Base-by-base conservation (phyloP, 2,888 invertebrate species). In the Spisula subtruncata region DNA sequence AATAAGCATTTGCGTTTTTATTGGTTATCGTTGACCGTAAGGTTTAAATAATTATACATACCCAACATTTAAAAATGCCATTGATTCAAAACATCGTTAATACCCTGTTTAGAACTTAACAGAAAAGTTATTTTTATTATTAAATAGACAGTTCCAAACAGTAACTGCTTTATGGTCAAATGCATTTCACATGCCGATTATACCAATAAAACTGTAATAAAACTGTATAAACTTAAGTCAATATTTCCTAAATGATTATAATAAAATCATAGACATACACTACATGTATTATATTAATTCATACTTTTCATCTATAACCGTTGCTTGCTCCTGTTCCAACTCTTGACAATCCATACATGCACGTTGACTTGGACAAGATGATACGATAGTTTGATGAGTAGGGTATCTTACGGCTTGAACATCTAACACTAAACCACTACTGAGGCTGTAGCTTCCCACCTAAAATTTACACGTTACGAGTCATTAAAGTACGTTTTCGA, bases 361-460 rank as follows among this genome's bases (percentile, higher is more conserved):
- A 18, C 25, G 6, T 32, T 48, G 20, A 75, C 75, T 84, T 1
- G 84, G 84, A 29, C 84, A 84, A 18, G 71, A 32, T 29, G 84
- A 84, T 8, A 46, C 16, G 48, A 75, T 84, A 20, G 29, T n/a
- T 4, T 48, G n/a, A 32, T 29, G 48, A 1, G 84, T 84, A 25
- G 84, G 84, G 16, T 84, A 84, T 48, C 35, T 71, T 1, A 84
- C 51, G 1, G 75, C 46, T n/a, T 29, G 20, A 12, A 18, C 29
- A 20, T 48, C 29, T 20, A 84, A 84, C 51, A 48, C 10, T 20
- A 84, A 71, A 25, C 84, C 84, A 29, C 48, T 41, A 32, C 66
- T 32, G 1, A 48, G 51, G 32, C 48, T 84, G 32, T 84, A 84
- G 29, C 66, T 46, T 6, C 84, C 84, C 46, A 84, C 71, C 75